Conservation (phyloP, 1,140 invertebrate species). For the Conus ventricosus region DNA sequence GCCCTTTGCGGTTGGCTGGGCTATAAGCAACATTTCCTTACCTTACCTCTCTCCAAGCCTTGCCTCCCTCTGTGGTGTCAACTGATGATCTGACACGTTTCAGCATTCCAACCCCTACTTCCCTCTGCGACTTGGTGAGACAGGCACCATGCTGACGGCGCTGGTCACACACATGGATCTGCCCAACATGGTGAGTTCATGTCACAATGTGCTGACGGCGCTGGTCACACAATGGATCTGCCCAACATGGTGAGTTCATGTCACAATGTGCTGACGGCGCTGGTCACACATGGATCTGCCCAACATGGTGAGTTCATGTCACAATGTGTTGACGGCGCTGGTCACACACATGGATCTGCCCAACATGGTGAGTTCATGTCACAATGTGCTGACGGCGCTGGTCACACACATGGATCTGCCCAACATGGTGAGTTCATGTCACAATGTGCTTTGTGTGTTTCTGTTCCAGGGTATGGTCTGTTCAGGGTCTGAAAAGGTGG, state of each 20-base stretch:
- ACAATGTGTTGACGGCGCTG: slow-evolving; percentile 41
- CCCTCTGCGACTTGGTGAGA: slow-evolving; percentile 2
- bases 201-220: slow-evolving; percentile 13
- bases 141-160: slow-evolving; percentile 41
- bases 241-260: slow-evolving; percentile 53
- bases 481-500: no score
- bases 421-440: slow-evolving; percentile 49
- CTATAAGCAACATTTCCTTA: no score
- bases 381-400: slow-evolving; percentile 42
- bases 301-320: slow-evolving; percentile 49
- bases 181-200: slow-evolving; percentile 53
- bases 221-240: slow-evolving; percentile 53
- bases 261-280: slow-evolving; percentile 40
- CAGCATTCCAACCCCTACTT: slow-evolving; percentile 37
- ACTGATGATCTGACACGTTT: background rate
- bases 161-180: slow-evolving; percentile 53
- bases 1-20: no score
- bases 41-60: no score
- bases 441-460: no score
- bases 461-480: no score
- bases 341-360: slow-evolving; percentile 56
- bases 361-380: slow-evolving; percentile 49
- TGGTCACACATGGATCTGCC: slow-evolving; percentile 56
- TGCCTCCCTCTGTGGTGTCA: no score
- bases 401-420: slow-evolving; percentile 56